Conservation (phyloP, 2,797 vertebrate genomes). For the Ammospiza maritima region DNA sequence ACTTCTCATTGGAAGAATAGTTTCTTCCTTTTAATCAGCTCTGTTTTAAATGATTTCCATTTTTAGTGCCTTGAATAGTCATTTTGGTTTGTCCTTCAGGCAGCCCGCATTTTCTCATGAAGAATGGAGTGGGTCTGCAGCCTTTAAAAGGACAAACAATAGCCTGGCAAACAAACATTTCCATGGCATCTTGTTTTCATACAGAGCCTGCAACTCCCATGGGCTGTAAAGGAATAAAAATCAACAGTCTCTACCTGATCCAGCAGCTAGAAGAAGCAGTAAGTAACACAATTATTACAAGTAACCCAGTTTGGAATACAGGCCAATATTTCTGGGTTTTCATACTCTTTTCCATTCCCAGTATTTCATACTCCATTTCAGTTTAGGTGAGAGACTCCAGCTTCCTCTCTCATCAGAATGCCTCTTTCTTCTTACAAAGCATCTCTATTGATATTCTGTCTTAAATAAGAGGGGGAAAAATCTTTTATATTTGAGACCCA, state of each 20-base stretch:
- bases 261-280: background rate
- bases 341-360: background rate
- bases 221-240: background rate
- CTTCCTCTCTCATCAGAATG: background rate
- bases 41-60: slow-evolving; percentile 48
- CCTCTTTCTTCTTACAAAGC: background rate
- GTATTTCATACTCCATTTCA: background rate
- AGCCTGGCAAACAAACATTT: slow-evolving; percentile 32
- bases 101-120: background rate
- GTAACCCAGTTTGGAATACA: background rate
- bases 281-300: background rate
- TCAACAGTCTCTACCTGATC: background rate
- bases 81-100: slow-evolving; percentile 50
- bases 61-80: slow-evolving; percentile 60
- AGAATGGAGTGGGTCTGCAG: slow-evolving; percentile 35
- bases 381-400: background rate
- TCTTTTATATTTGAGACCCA: background rate
- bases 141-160: slow-evolving; percentile 56
- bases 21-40: slow-evolving; percentile 63
- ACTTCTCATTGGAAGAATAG: slow-evolving; percentile 28
- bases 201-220: background rate
- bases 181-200: background rate
- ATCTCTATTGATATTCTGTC: background rate
- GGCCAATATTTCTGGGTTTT: background rate
- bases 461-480: background rate